These are phyloP conservation scores for Ectropis grisescens DNA, from an alignment of 1,140 invertebrate genomes.

Conservation along the genomic window DNA sequence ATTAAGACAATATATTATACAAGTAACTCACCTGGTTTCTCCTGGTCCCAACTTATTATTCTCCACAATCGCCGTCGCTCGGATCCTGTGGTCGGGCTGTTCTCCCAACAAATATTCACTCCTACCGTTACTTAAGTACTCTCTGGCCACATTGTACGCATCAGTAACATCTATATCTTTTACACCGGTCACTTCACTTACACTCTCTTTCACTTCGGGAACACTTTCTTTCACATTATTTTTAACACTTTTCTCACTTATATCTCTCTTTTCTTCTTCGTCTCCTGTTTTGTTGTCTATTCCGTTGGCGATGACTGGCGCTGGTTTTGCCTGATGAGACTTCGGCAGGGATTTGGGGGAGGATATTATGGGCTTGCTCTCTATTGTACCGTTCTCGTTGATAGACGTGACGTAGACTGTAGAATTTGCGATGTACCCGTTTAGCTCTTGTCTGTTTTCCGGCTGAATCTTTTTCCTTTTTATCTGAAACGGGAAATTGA, in stretches of 20 bases:
- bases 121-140: constrained; percentile 74
- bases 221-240: no score
- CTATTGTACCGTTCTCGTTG: constrained; percentile 73
- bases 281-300: constrained; percentile 37
- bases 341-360: constrained; percentile 54
- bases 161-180: constrained; percentile 38
- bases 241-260: constrained; percentile 51
- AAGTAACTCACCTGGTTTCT: constrained; percentile 68
- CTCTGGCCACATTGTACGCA: constrained; percentile 45
- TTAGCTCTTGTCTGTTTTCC: constrained; percentile 73
- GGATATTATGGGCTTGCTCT: constrained; percentile 70
- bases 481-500: constrained; percentile 71
- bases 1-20: neutral
- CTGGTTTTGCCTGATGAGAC: constrained; percentile 45
- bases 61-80: constrained; percentile 70
- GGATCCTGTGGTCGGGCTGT: constrained; percentile 71
- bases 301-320: constrained; percentile 53
- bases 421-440: constrained; percentile 80
- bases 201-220: no score
- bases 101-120: constrained; percentile 80
- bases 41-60: constrained; percentile 69
- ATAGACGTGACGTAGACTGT: constrained; percentile 86
- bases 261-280: constrained; percentile 37
- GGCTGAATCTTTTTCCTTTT: constrained; percentile 73
- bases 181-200: constrained; percentile 50